phyloP scores from a whole-genome alignment of 2,113 vertebrate genomes.

The Hepsetus odoe region DNA sequence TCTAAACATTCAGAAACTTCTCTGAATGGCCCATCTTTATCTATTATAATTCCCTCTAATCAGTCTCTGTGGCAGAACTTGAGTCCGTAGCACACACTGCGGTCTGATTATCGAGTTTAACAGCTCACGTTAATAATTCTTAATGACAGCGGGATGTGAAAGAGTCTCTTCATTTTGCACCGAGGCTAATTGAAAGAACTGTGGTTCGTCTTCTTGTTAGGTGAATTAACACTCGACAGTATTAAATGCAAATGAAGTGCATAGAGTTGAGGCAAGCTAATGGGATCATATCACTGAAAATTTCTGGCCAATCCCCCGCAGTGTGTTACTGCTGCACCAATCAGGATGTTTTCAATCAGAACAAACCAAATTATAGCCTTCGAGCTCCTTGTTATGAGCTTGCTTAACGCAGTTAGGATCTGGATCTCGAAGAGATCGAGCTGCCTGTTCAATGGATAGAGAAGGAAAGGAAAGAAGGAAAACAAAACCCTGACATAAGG shows the following conservation, averaged over 20 bases:
- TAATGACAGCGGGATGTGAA: background rate
- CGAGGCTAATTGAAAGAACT: conserved; percentile 3
- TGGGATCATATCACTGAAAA: background rate
- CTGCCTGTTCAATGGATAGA: background rate
- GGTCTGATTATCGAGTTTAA: background rate
- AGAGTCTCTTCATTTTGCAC: background rate
- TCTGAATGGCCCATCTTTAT: background rate
- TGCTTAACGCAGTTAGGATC: background rate
- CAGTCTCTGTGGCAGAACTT: background rate
- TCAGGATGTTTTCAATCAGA: conserved; percentile 18
- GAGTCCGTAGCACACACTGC: background rate
- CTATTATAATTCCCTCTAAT: background rate
- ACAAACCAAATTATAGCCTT: conserved; percentile 14
- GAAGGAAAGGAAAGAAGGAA: background rate
- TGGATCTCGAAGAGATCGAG: conserved; percentile 10
- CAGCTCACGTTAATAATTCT: background rate
- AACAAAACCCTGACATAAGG: conserved; percentile 12
- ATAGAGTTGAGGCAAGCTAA: background rate
- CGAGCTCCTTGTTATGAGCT: conserved; percentile 7
- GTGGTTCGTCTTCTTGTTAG: background rate
- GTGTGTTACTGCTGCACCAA: background rate
- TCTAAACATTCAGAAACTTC: background rate
- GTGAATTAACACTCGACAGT: conserved; percentile 2
- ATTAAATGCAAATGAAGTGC: background rate
- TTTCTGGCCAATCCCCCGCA: too few relatives aligned